Evolutionary conservation across 1,140 invertebrate species (phyloP).

Genomic region (Choristoneura fumiferana): DNA sequence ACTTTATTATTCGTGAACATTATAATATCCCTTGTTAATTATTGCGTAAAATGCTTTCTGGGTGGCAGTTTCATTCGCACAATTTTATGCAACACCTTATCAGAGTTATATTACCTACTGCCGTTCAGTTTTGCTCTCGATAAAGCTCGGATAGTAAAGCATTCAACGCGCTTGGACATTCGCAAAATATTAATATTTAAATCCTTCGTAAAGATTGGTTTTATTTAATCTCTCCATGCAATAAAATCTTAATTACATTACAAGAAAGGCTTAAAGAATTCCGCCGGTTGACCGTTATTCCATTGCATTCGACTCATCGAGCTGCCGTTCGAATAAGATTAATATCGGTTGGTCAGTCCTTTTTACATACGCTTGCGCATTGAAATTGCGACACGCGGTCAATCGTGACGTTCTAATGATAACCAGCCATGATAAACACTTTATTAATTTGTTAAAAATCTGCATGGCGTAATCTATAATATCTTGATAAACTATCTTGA

Average conservation of each 20-base stretch:
- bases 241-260: too few relatives aligned
- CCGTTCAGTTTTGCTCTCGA: neutral
- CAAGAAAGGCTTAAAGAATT: too few relatives aligned
- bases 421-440: conserved; percentile 24
- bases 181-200: too few relatives aligned
- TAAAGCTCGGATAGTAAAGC: neutral
- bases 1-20: neutral
- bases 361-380: neutral
- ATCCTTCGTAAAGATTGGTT: too few relatives aligned
- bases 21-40: neutral
- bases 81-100: too few relatives aligned
- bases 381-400: conserved; percentile 21
- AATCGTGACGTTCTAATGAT: conserved; percentile 22
- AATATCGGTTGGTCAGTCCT: neutral
- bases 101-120: neutral
- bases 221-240: too few relatives aligned
- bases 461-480: conserved; percentile 1
- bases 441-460: conserved; percentile 30
- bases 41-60: neutral
- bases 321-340: neutral
- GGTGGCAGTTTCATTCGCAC: neutral
- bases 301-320: too few relatives aligned
- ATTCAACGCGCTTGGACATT: neutral
- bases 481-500: neutral
- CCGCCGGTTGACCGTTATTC: too few relatives aligned